Evolutionary conservation across 2,888 invertebrate genomes (phyloP).

Genomic region (Erpobdella octoculata): DNA sequence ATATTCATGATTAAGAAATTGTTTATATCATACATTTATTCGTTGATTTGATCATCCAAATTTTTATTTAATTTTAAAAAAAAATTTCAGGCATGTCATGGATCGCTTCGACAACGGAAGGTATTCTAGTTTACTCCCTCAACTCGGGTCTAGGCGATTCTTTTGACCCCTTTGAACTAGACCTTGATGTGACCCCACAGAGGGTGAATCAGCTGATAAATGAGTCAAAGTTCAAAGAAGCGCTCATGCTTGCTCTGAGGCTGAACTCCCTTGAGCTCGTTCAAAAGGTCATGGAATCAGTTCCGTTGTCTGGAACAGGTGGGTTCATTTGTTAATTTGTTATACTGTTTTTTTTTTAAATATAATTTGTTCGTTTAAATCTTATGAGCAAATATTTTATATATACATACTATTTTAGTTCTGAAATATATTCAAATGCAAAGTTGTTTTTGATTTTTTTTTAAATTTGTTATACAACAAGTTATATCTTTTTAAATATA

Average conservation of each 20-base stretch:
- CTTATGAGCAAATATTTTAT: too few species aligned
- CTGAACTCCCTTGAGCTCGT: conserved; percentile 72
- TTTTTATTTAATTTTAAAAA: background rate
- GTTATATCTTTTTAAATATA: too few species aligned
- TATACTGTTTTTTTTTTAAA: too few species aligned
- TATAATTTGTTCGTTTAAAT: too few species aligned
- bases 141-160: conserved; percentile 61
- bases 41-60: background rate
- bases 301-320: too few species aligned
- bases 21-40: background rate
- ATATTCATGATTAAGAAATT: background rate
- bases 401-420: too few species aligned
- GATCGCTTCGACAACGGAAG: conserved; percentile 89
- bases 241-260: conserved; percentile 75
- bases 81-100: conserved; percentile 59
- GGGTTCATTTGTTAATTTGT: too few species aligned
- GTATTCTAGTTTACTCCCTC: conserved; percentile 77
- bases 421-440: too few species aligned
- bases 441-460: too few species aligned
- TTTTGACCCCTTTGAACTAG: conserved; percentile 88
- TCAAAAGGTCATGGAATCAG: conserved; percentile 71
- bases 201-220: conserved; percentile 40
- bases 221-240: conserved; percentile 53
- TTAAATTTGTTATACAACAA: background rate
- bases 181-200: conserved; percentile 60